Evolutionary conservation across 2,797 vertebrate species (phyloP).

Genomic region (Cryptoprocta ferox): DNA sequence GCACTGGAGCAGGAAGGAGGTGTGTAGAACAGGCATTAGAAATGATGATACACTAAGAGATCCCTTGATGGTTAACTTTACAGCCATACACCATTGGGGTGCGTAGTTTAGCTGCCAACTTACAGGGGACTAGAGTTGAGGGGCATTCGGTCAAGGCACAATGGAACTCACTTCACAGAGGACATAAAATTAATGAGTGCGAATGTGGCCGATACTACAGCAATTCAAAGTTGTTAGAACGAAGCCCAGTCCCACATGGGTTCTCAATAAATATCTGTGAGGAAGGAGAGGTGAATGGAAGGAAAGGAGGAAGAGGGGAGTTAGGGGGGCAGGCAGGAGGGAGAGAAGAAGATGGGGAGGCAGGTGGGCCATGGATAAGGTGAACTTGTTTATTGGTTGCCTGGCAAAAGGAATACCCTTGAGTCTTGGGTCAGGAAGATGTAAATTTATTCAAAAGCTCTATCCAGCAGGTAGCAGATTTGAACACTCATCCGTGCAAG

Average conservation of each 20-base stretch:
- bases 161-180: neutral
- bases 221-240: neutral
- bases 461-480: rapidly evolving
- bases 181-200: neutral
- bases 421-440: neutral
- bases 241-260: neutral
- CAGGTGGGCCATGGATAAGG: neutral
- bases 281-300: neutral
- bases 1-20: too few species aligned
- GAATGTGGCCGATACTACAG: neutral
- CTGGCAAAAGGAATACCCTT: neutral
- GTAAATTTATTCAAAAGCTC: neutral
- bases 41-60: too few species aligned
- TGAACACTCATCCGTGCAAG: too few species aligned
- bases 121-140: too few species aligned
- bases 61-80: too few species aligned
- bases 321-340: neutral
- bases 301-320: too few species aligned
- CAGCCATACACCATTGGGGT: too few species aligned
- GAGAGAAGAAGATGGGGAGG: too few species aligned
- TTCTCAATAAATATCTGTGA: neutral
- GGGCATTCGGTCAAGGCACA: neutral
- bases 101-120: rapidly evolving
- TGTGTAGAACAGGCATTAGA: rapidly evolving
- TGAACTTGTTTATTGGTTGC: too few species aligned